These are phyloP conservation scores for Halesus radiatus DNA, from an alignment of 1,140 invertebrate genomes.

Conservation along the genomic window DNA sequence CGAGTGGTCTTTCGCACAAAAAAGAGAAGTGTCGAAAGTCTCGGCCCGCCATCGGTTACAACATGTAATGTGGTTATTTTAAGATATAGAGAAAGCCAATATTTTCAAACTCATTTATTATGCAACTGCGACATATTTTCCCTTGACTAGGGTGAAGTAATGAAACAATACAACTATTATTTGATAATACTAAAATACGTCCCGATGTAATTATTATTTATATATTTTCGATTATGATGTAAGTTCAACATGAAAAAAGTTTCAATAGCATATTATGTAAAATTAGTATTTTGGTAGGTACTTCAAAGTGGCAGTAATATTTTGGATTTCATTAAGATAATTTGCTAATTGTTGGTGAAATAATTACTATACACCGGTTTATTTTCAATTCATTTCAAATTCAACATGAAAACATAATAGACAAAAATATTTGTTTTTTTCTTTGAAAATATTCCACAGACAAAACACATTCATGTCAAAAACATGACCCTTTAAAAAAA, in stretches of 20 bases:
- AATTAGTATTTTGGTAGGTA: constrained; percentile 18
- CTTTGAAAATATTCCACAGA: too few relatives aligned
- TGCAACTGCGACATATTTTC: constrained; percentile 31
- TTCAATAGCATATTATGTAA: constrained; percentile 18
- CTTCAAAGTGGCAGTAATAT: not conserved
- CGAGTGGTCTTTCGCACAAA: too few relatives aligned
- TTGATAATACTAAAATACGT: not conserved
- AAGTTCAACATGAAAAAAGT: constrained; percentile 28
- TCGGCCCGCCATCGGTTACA: too few relatives aligned
- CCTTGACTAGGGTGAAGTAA: constrained; percentile 29
- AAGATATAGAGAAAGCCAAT: not conserved
- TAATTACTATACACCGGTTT: too few relatives aligned
- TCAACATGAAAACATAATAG: too few relatives aligned
- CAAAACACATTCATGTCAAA: too few relatives aligned
- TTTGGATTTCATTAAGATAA: not conserved
- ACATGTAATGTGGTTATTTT: too few relatives aligned
- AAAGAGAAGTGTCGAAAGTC: too few relatives aligned
- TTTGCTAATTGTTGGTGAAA: too few relatives aligned
- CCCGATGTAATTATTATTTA: constrained; percentile 47
- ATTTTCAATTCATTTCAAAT: too few relatives aligned
- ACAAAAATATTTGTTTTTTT: too few relatives aligned
- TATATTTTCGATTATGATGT: constrained; percentile 44
- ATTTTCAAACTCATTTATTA: constrained; percentile 43
- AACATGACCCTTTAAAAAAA: too few relatives aligned
- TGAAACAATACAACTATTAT: constrained; percentile 21